Base-by-base conservation (phyloP, 2,113 vertebrate species). In the Pithys albifrons region DNA sequence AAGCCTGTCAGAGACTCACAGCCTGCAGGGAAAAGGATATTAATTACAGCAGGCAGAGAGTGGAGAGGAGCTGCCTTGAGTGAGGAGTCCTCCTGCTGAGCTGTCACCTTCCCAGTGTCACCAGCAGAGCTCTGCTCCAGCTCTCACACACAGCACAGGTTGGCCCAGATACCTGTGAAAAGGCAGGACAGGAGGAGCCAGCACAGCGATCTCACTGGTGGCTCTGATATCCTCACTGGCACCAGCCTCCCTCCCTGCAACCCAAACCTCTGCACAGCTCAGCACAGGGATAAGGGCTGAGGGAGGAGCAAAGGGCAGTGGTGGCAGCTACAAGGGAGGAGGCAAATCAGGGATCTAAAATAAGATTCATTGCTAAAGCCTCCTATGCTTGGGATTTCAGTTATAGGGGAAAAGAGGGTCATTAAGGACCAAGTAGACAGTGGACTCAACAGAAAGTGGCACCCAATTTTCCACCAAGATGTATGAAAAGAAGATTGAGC, bases 21-120 rank as follows among this genome's bases (percentile, higher is more conserved):
- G 93, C 84, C 95, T 95, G 93, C 91, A 85, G 96, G 92, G 92
- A 75, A 76, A 95, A 93, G 92, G 91, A 94, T 96, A 97, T 96
- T 97, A 97, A 97, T 97, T 97, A 96, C 87, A 95, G 92, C 87
- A 90, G 93, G 85, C 91, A 97, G 86, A 95, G 84, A 96, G 91
- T 46, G 57, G 89, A 97, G 93, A 94, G 83, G 86, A 94, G 58
- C 87, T 91, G 94, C 95, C 48, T 74, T 61, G 94, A 94, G 85
- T 79, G 91, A 97, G 87, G 37, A 88, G 85, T 33, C 10, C 18
- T 79, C 79, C 86, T 0, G 45, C 93, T 85, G 95, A 85, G 90
- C 95, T 95, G 84, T 96, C 95, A 93, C 85, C 90, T 78, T 87
- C 88, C 57, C 74, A 1, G 6, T 91, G 79, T 96, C 85, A 79